Evolutionary conservation across 2,113 vertebrate species (phyloP).

Genomic region (Paracanthobrama guichenoti): DNA sequence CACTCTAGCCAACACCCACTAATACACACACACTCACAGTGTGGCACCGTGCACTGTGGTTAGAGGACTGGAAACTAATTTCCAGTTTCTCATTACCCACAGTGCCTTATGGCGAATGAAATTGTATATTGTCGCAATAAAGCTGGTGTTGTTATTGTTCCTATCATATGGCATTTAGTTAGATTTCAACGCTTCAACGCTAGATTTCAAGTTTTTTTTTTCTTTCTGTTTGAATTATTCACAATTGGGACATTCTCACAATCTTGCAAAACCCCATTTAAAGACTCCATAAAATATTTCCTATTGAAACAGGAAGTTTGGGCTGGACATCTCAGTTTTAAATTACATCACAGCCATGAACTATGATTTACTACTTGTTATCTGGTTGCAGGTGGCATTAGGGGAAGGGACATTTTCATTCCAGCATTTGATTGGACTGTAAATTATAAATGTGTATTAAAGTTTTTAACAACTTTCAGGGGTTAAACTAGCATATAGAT

Average conservation of each 20-base stretch:
- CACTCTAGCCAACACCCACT: slow-evolving; percentile 43
- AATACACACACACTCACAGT: slow-evolving; percentile 51
- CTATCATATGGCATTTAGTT: slow-evolving; percentile 27
- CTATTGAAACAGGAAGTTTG: not conserved
- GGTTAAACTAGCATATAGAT: not conserved
- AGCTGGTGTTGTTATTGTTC: not conserved
- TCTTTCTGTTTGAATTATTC: not conserved
- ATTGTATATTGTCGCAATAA: slow-evolving; percentile 38
- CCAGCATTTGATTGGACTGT: not conserved
- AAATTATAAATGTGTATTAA: not conserved
- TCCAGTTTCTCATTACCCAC: slow-evolving; percentile 60
- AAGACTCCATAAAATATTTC: not conserved
- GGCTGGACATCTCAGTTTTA: not conserved
- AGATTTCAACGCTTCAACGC: slow-evolving; percentile 11
- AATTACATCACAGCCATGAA: not conserved
- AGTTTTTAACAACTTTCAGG: too few species aligned
- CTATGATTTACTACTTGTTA: not conserved
- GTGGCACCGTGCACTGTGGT: slow-evolving; percentile 41
- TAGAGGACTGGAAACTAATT: slow-evolving; percentile 71
- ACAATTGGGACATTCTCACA: not conserved
- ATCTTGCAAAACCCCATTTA: too few species aligned
- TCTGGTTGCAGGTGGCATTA: not conserved
- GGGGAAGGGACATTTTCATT: not conserved
- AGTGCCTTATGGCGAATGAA: slow-evolving; percentile 52
- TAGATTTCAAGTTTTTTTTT: not conserved